Evolutionary conservation across 2,797 vertebrate genomes (phyloP), one percentile per base, ranked within the genome.

Genomic region (Sparidentex hasta): DNA sequence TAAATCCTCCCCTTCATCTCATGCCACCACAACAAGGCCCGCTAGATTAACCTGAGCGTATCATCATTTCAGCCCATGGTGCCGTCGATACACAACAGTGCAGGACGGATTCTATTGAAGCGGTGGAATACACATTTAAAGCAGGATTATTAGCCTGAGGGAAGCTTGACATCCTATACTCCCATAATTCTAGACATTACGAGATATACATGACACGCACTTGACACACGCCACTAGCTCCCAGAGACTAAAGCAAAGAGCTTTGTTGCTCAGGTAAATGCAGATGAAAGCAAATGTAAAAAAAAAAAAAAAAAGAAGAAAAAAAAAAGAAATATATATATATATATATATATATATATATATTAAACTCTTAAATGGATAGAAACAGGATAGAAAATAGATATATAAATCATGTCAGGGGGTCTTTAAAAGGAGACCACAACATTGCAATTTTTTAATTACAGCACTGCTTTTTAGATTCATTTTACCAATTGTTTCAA

Each of bases 1-100:
- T 88, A 91, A 94, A 92, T 92, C 92, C 87, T 75, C 65, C 83
- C 84, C 90, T 91, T 94, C 88, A 92, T 94, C 89, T 87, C 48
- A 62, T 87, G 87, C 89, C 89, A 89, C 81, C 68, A 83, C 81
- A 91, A 90, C 90, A 92, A 90, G 87, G 80, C 74, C 86, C 76
- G 78, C 76, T 78, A 89, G 91, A 92, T 92, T 93, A 93, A 90
- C 86, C 93, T 88, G 64, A 29, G 47, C 73, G 29, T 71, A 79
- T 89, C 81, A 84, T 86, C 80, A 65, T 85, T 80, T 75, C 76
- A 78, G 85, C 74, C 86, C 74, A 71, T n/a, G 8, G 61, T 68
- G 71, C 66, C 47, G 25, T 88, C 88, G 78, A 76, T 72, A 72
- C 69, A 76, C 75, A 86, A 76, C 69, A 66, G 59, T 4, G 59